Evolutionary conservation across 2,888 invertebrate species (phyloP).

Genomic region (Macrophya annulata): DNA sequence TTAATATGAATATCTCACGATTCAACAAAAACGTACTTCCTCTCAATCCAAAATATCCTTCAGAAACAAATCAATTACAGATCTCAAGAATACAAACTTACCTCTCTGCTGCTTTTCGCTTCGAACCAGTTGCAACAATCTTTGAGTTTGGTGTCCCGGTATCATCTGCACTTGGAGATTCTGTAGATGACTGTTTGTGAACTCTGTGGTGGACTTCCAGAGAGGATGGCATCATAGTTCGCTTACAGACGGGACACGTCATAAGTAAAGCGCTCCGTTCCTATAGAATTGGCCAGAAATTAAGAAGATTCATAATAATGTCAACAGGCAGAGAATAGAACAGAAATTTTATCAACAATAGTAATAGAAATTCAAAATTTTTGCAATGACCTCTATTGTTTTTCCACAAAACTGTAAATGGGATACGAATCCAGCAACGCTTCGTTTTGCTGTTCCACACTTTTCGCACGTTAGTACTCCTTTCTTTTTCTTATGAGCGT

Average conservation of each 20-base stretch:
- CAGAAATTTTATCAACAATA: background rate
- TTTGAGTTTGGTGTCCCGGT: background rate
- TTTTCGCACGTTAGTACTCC: constrained; percentile 81
- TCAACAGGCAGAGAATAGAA: too few relatives aligned
- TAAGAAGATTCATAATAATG: background rate
- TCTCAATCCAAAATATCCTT: background rate
- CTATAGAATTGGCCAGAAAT: constrained; percentile 60
- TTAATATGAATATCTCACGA: constrained; percentile 35
- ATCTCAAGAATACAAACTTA: constrained; percentile 66
- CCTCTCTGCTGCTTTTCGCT: constrained; percentile 80
- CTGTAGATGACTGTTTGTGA: constrained; percentile 76
- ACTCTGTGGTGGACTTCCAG: constrained; percentile 82
- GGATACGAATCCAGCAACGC: constrained; percentile 83
- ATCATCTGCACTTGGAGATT: constrained; percentile 44
- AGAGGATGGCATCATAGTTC: constrained; percentile 82
- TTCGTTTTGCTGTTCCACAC: constrained; percentile 80
- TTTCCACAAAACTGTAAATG: constrained; percentile 84
- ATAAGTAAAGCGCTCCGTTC: constrained; percentile 78
- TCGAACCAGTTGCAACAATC: constrained; percentile 59
- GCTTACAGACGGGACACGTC: constrained; percentile 82
- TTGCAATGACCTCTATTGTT: constrained; percentile 79
- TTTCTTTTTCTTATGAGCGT: constrained; percentile 77
- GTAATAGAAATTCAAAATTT: background rate
- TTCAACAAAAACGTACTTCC: background rate
- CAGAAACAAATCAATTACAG: constrained; percentile 61